These are phyloP conservation scores for Silurus aristotelis DNA, from an alignment of 2,797 vertebrate genomes.

Conservation along the genomic window DNA sequence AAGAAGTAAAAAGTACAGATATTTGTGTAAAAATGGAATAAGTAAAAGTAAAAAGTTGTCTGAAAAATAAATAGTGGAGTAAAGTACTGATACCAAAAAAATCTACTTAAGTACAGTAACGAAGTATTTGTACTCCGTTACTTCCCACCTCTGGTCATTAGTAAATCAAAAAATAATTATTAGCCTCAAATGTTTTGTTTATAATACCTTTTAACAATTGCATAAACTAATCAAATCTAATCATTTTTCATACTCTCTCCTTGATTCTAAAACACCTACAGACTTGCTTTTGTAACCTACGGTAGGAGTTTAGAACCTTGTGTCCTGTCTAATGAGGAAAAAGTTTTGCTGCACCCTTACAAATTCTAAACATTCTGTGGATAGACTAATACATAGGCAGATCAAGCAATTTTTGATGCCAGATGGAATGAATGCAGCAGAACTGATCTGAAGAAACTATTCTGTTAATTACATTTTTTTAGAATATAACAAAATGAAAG, in stretches of 20 bases:
- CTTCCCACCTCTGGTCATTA: too few species aligned
- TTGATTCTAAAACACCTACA: not conserved
- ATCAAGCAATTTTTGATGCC: not conserved
- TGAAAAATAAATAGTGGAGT: too few species aligned
- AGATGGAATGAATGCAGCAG: not conserved
- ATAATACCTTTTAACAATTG: not conserved
- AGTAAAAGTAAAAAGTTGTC: too few species aligned
- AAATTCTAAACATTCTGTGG: not conserved
- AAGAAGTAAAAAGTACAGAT: too few species aligned
- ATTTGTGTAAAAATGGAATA: too few species aligned
- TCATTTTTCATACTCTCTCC: not conserved
- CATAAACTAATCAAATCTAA: not conserved
- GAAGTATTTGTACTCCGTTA: too few species aligned
- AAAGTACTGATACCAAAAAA: too few species aligned
- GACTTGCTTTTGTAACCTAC: not conserved
- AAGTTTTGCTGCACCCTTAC: not conserved
- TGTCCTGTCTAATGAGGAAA: not conserved
- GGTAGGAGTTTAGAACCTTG: not conserved
- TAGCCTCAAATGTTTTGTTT: not conserved
- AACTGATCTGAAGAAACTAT: not conserved
- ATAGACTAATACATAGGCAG: not conserved
- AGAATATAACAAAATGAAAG: too few species aligned
- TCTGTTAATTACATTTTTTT: not conserved
- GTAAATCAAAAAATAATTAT: not conserved
- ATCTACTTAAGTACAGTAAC: too few species aligned